These are phyloP conservation scores for Apodemus agrarius DNA, from an alignment of 2,797 vertebrate species.

Conservation along the genomic window DNA sequence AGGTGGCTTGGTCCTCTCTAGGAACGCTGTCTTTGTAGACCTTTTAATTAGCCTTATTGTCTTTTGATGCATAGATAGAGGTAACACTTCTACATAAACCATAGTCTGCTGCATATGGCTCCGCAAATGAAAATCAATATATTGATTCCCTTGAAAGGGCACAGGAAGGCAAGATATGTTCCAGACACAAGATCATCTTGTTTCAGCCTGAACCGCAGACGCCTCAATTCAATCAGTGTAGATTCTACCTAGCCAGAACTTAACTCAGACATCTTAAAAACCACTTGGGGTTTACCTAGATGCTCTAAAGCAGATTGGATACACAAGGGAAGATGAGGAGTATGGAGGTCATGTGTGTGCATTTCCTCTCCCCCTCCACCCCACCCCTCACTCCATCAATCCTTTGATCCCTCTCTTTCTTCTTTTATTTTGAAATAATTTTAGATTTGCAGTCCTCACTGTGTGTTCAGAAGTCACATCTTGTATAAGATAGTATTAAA, in stretches of 20 bases:
- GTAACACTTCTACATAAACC: not conserved
- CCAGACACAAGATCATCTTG: constrained; percentile 42
- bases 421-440: constrained; percentile 20
- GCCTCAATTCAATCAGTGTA: constrained; percentile 26
- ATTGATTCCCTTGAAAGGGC: constrained; percentile 66
- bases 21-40: not conserved
- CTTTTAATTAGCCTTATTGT: not conserved
- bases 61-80: not conserved
- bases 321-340: not conserved
- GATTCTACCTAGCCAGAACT: constrained; percentile 19
- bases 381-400: too few relatives aligned
- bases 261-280: constrained; percentile 34
- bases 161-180: constrained; percentile 65
- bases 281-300: constrained; percentile 45
- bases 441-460: not conserved
- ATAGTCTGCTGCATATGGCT: constrained; percentile 22
- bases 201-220: constrained; percentile 60
- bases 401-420: not conserved
- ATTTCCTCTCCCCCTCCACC: too few relatives aligned
- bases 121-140: constrained; percentile 66
- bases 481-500: not conserved
- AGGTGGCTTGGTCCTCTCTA: not conserved
- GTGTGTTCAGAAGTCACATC: not conserved
- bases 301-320: not conserved
- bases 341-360: too few relatives aligned